phyloP scores from a whole-genome alignment of 2,888 invertebrate genomes.

The Melanostoma mellinum region DNA sequence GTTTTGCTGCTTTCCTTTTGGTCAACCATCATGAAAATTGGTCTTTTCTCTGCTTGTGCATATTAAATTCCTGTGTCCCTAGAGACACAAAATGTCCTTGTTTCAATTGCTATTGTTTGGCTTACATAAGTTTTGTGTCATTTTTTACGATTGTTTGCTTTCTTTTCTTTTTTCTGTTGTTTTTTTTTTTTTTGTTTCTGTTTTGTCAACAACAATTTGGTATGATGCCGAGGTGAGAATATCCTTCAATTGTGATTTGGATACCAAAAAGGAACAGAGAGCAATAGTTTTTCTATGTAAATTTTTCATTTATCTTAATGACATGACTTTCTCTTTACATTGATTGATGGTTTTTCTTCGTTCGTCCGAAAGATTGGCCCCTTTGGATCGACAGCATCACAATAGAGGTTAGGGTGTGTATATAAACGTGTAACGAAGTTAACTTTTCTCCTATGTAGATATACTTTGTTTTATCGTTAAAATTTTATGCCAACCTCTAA shows the following conservation, averaged over 20 bases:
- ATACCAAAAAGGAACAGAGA: not conserved
- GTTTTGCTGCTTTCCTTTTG: not conserved
- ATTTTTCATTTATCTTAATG: not conserved
- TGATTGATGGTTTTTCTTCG: not conserved
- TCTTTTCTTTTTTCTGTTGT: not conserved
- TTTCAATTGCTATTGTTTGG: slow-evolving; percentile 17
- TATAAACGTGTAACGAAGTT: no score
- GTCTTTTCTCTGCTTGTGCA: slow-evolving; percentile 11
- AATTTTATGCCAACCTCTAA: no score
- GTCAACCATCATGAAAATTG: not conserved
- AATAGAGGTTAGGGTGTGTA: no score
- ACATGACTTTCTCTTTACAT: not conserved
- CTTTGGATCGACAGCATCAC: no score
- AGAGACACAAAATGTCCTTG: not conserved
- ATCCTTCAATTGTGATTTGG: slow-evolving; percentile 14
- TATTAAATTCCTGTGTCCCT: slow-evolving; percentile 10
- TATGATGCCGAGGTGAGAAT: slow-evolving; percentile 18
- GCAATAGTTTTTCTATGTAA: slow-evolving; percentile 5
- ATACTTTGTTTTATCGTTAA: no score
- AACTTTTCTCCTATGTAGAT: no score
- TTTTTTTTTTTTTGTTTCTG: not conserved
- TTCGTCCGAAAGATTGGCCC: no score
- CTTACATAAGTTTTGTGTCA: slow-evolving; percentile 13
- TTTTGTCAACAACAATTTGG: slow-evolving; percentile 5
- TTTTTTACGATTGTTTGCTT: not conserved